Evolutionary conservation across 2,113 vertebrate species (phyloP), one percentile per base, ranked within the genome.

Genomic region (Agelaius phoeniceus): DNA sequence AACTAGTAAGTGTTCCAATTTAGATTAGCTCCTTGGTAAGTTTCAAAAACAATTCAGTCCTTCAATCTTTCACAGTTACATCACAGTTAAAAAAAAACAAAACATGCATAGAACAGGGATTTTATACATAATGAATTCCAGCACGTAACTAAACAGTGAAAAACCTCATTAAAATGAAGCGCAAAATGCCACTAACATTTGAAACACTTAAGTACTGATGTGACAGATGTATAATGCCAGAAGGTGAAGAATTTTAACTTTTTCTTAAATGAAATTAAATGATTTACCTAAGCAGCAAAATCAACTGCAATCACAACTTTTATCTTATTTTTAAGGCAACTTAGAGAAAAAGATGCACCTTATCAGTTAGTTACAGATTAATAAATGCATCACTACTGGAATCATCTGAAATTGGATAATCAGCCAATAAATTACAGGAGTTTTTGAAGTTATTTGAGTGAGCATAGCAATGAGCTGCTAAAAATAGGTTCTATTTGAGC

Each of bases 1-100:
- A 96, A 90, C 78, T 93, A 67, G 17, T 71, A 91, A 80, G 67
- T 57, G 68, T 21, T 95, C 71, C 83, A 95, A 6, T 91, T 97
- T 74, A 93, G 55, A 63, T 26, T 6, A 94, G 78, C 48, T 86
- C 72, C 68, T 77, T 71, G 15, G 5, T 82, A 93, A 91, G 44
- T 84, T 91, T 81, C 68, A 78, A 62, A 87, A 94, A 46, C 46
- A 91, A 88, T 31, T 73, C n/a, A 85, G 62, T 69, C 66, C 62
- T 91, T 81, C 33, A 87, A 62, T 66, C 41, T 71, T 84, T 31
- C 74, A 78, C 28, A 71, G 55, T 39, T 69, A 54, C 3, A 4
- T 63, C 54, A 61, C 20, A 72, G 62, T 46, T 54, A 9, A 81
- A 57, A 91, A 61, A 31, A 37, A 7, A 12, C 5, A 49, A 28